Evolutionary conservation across 1,140 invertebrate species (phyloP).

Genomic region (Zeugodacus cucurbitae): DNA sequence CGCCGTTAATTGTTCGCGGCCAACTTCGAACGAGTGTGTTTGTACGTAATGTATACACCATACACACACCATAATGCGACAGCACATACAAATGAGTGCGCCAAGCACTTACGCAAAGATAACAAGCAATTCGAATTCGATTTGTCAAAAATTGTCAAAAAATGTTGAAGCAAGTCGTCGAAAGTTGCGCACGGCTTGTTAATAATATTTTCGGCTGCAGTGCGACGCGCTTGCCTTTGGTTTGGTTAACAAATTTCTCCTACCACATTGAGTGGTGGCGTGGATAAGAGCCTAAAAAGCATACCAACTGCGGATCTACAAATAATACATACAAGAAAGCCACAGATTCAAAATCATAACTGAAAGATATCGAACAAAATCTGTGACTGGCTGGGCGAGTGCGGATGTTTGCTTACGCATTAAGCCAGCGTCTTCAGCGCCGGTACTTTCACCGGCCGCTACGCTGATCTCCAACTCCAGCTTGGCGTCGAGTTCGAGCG

Average conservation of each 20-base stretch:
- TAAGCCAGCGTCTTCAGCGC: not conserved
- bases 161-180: not conserved
- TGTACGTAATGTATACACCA: not conserved
- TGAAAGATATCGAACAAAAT: not conserved
- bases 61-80: no score
- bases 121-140: not conserved
- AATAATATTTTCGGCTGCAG: not conserved
- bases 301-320: not conserved
- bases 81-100: no score
- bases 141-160: not conserved
- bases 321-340: not conserved
- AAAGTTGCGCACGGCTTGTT: not conserved
- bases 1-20: no score
- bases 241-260: not conserved
- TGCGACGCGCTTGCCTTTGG: not conserved
- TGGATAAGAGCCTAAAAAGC: no score
- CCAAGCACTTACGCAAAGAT: not conserved
- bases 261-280: not conserved
- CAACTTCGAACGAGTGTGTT: not conserved
- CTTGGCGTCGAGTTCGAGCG: not conserved
- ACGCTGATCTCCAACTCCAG: not conserved
- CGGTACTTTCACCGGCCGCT: not conserved
- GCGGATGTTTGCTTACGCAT: not conserved
- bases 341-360: not conserved
- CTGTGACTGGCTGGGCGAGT: not conserved